Evolutionary conservation across 2,888 invertebrate species (phyloP).

Genomic region (Morpho deidamia): DNA sequence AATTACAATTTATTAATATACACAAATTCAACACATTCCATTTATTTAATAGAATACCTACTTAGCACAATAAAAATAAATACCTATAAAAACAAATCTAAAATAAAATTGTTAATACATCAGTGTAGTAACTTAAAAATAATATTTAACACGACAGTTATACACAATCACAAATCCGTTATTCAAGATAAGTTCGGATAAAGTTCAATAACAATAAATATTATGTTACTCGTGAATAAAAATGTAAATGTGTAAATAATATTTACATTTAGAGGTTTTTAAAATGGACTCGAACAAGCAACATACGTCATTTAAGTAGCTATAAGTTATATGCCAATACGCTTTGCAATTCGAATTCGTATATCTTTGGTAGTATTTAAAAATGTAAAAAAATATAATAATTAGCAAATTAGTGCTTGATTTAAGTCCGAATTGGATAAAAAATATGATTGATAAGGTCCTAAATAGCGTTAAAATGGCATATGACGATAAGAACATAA

Average conservation of each 20-base stretch:
- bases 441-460: neutral
- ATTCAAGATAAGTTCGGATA: constrained; percentile 5
- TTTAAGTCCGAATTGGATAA: too few relatives aligned
- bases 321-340: constrained; percentile 14
- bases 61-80: constrained; percentile 67
- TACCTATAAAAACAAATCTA: constrained; percentile 61
- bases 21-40: constrained; percentile 60
- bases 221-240: constrained; percentile 12
- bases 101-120: constrained; percentile 63
- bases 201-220: constrained; percentile 3
- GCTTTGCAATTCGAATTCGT: constrained; percentile 6
- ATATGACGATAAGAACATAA: constrained; percentile 8
- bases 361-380: constrained; percentile 24
- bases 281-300: constrained; percentile 2
- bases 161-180: constrained; percentile 13
- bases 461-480: constrained; percentile 11
- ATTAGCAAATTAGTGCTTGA: constrained; percentile 2
- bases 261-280: constrained; percentile 13
- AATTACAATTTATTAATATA: constrained; percentile 62
- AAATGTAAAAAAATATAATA: constrained; percentile 4
- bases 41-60: constrained; percentile 67
- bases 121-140: constrained; percentile 46
- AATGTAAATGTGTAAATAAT: too few relatives aligned
- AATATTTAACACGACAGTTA: constrained; percentile 27
- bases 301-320: constrained; percentile 16